These are phyloP conservation scores for Stenoptilia bipunctidactyla DNA, from an alignment of 2,888 invertebrate genomes.

Conservation along the genomic window DNA sequence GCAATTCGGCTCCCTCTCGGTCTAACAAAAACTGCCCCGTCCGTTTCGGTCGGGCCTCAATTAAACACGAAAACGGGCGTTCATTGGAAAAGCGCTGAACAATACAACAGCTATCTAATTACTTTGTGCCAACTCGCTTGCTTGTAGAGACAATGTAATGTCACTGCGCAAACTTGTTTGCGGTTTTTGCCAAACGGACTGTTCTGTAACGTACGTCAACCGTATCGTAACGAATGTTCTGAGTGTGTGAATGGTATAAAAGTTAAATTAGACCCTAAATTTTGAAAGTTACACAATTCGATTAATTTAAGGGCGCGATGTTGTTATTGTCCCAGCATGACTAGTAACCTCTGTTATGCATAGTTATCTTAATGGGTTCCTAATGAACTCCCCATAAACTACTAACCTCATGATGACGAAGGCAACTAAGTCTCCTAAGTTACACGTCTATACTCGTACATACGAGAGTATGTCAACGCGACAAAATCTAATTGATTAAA, in stretches of 20 bases:
- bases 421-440: too few species aligned
- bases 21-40: conserved; percentile 53
- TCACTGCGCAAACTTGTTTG: conserved; percentile 44
- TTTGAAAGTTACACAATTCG: not conserved
- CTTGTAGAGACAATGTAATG: conserved; percentile 36
- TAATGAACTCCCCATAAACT: too few species aligned
- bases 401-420: too few species aligned
- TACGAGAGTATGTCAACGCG: too few species aligned
- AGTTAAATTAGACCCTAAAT: not conserved
- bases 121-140: conserved; percentile 42
- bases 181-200: conserved; percentile 45
- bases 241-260: not conserved
- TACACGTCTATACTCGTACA: too few species aligned
- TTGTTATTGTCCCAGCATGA: not conserved
- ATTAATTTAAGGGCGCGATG: not conserved
- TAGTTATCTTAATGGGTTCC: not conserved
- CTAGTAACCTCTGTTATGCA: not conserved
- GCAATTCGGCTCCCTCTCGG: conserved; percentile 12
- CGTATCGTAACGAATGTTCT: not conserved
- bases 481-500: too few species aligned
- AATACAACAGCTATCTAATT: conserved; percentile 58
- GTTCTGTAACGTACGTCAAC: not conserved
- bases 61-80: conserved; percentile 49
- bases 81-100: conserved; percentile 58
- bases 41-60: conserved; percentile 55